Evolutionary conservation across 2,888 invertebrate genomes (phyloP).

Genomic region (Dendrolimus pini): DNA sequence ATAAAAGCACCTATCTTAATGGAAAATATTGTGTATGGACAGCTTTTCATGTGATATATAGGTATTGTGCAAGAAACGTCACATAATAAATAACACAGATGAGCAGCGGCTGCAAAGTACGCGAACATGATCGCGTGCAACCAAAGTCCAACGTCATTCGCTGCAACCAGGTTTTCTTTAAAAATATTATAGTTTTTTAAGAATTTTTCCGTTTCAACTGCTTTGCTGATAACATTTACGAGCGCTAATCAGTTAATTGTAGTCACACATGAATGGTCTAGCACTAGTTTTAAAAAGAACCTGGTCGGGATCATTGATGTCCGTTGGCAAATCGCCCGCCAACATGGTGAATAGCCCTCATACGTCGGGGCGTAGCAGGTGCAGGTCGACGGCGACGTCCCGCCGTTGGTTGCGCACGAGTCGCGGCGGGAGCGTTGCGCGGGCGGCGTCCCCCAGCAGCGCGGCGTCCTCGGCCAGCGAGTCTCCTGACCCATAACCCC

Average conservation of each 20-base stretch:
- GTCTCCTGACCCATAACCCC: conserved; percentile 74
- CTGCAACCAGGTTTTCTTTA: no score
- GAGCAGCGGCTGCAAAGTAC: conserved; percentile 1
- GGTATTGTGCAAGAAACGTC: conserved; percentile 31
- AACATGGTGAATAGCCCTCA: conserved; percentile 22
- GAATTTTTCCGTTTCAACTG: no score
- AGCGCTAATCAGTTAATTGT: no score
- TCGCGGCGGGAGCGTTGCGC: conserved; percentile 33
- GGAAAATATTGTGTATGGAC: conserved; percentile 36
- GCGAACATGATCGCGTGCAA: neutral
- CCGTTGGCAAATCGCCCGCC: no score
- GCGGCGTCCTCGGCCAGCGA: conserved; percentile 70
- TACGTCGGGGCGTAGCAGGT: conserved; percentile 63
- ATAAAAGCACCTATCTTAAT: conserved; percentile 50
- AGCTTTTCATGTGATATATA: conserved; percentile 24
- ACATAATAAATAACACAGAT: conserved; percentile 1
- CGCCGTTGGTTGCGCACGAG: conserved; percentile 50
- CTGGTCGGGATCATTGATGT: no score
- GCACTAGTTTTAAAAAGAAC: no score
- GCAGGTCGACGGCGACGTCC: conserved; percentile 67
- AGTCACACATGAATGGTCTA: no score
- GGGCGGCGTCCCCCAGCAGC: conserved; percentile 21
- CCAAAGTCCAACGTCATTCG: no score
- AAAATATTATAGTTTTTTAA: no score
- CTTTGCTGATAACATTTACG: no score